Percentiles rank a stretch among this genome's conserved stretches.
Conservation (phyloP, 2,113 vertebrate species). For the Indri indri region DNA sequence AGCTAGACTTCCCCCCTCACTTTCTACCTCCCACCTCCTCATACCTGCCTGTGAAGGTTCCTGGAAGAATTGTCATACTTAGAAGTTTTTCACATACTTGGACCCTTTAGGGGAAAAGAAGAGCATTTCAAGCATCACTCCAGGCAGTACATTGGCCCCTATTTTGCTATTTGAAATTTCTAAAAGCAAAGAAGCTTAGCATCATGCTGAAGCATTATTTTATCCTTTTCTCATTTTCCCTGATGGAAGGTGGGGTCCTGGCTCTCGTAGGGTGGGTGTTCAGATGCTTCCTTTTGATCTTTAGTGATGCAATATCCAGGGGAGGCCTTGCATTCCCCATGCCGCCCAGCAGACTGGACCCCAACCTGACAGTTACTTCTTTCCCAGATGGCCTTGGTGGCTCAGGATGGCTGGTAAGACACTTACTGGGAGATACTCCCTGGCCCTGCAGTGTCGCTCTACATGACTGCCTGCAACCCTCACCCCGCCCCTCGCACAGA, state of each 20-base stretch:
- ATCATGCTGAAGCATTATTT: background rate
- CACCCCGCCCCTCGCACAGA: background rate
- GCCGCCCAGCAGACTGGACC: background rate
- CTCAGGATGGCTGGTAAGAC: background rate
- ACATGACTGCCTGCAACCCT: background rate
- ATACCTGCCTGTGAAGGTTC: background rate
- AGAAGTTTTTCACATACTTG: background rate
- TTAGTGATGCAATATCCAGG: background rate
- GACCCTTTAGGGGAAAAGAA: background rate
- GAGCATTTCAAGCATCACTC: background rate
- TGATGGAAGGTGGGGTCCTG: background rate
- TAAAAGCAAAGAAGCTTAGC: background rate
- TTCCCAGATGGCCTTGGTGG: background rate
- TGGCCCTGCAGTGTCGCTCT: background rate
- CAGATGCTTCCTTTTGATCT: background rate
- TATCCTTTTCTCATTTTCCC: background rate
- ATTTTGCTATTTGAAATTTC: background rate
- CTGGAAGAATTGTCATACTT: background rate
- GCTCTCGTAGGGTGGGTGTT: background rate
- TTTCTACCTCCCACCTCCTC: background rate
- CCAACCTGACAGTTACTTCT: background rate
- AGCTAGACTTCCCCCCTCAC: background rate
- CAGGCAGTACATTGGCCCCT: background rate
- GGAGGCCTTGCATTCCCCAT: background rate
- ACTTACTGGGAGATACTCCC: background rate